Evolutionary conservation across 2,113 vertebrate species (phyloP).

Genomic region (Nematolebias whitei): DNA sequence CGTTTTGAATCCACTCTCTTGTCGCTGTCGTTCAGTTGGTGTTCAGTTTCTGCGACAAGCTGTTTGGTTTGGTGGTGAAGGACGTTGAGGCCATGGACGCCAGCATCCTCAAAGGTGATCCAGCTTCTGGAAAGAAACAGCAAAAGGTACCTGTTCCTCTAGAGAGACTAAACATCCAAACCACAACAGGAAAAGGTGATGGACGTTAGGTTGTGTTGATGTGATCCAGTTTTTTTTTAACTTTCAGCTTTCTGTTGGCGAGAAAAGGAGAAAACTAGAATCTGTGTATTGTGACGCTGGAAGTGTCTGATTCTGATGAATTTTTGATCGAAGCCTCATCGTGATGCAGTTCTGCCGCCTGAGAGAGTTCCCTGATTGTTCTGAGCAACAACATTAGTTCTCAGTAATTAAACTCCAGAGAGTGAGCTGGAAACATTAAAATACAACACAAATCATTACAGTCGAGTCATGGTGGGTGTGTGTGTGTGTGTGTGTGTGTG

Average conservation of each 20-base stretch:
- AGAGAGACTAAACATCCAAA: neutral
- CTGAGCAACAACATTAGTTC: neutral
- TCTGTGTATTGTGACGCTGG: neutral
- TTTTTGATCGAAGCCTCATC: neutral
- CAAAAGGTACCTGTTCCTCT: conserved; percentile 85
- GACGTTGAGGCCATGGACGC: conserved; percentile 97
- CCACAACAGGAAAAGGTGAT: neutral
- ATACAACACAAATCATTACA: neutral
- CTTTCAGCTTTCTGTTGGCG: neutral
- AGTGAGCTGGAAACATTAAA: neutral
- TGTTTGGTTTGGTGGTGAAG: conserved; percentile 93
- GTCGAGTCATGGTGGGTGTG: neutral
- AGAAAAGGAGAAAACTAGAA: neutral
- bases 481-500: no score
- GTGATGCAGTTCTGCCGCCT: neutral
- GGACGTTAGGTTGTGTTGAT: neutral
- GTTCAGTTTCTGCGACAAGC: conserved; percentile 95
- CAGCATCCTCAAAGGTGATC: conserved; percentile 93
- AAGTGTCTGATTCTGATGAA: neutral
- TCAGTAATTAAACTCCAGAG: conserved; percentile 12
- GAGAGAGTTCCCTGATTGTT: neutral
- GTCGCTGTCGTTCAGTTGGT: conserved; percentile 84
- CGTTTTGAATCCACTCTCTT: neutral
- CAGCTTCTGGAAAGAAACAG: conserved; percentile 86
- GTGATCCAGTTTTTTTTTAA: neutral